phyloP scores from a whole-genome alignment of 2,888 invertebrate genomes.

The Merodon equestris region DNA sequence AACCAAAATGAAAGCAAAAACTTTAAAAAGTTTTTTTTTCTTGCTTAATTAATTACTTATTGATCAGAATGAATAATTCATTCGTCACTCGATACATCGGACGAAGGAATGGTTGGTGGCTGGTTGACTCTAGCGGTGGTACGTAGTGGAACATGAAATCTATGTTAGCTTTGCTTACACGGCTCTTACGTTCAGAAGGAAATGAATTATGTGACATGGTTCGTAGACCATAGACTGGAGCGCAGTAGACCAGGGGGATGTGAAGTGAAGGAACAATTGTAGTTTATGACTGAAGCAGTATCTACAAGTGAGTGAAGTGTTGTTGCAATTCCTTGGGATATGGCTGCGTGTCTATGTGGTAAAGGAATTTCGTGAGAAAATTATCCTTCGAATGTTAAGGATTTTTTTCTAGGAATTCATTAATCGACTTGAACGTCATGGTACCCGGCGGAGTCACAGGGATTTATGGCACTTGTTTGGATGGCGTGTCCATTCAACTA shows the following conservation, averaged over 20 bases:
- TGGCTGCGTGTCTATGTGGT: too few species aligned
- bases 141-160: too few species aligned
- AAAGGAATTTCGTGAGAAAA: conserved; percentile 47
- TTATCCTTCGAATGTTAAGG: conserved; percentile 42
- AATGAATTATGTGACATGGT: conserved; percentile 67
- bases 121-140: too few species aligned
- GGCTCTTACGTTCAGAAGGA: conserved; percentile 43
- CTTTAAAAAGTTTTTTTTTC: too few species aligned
- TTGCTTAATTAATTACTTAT: conserved; percentile 7
- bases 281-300: conserved; percentile 9
- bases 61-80: conserved; percentile 62
- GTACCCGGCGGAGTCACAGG: conserved; percentile 10
- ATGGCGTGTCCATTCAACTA: background rate
- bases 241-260: background rate
- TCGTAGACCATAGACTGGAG: conserved; percentile 18
- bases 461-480: conserved; percentile 22
- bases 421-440: background rate
- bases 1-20: too few species aligned
- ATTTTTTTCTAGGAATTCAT: conserved; percentile 40
- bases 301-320: conserved; percentile 13
- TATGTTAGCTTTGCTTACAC: conserved; percentile 20
- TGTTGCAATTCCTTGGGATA: conserved; percentile 12
- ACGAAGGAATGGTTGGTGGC: background rate
- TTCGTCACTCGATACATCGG: conserved; percentile 4
- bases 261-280: background rate